Conservation (phyloP, 2,113 vertebrate genomes). For the Odontesthes bonariensis region DNA sequence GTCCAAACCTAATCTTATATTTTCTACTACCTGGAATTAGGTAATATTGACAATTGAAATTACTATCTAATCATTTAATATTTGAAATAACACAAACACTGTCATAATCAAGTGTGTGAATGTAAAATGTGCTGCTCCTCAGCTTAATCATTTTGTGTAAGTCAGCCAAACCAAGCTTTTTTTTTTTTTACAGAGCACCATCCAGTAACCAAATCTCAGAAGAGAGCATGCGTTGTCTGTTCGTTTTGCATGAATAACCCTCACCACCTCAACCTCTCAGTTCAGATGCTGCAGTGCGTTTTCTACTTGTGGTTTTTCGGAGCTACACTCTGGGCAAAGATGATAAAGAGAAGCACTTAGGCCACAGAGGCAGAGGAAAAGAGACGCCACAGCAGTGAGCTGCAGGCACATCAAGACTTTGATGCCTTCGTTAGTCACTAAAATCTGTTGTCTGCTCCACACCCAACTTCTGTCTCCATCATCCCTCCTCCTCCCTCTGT, state of each 20-base stretch:
- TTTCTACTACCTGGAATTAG: too few relatives aligned
- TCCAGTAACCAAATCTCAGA: neutral
- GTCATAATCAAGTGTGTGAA: too few relatives aligned
- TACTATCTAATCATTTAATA: too few relatives aligned
- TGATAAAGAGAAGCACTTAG: neutral
- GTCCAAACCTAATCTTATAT: too few relatives aligned
- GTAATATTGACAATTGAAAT: too few relatives aligned
- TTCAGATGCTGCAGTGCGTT: neutral
- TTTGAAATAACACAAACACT: too few relatives aligned
- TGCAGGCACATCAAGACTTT: neutral
- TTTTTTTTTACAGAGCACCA: too few relatives aligned
- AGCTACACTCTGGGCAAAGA: neutral
- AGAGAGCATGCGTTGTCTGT: neutral
- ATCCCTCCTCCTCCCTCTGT: neutral
- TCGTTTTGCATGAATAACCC: neutral
- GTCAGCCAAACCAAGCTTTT: too few relatives aligned
- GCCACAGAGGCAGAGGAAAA: neutral
- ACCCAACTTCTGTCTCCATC: neutral
- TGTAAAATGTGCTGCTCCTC: too few relatives aligned
- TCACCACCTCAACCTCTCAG: neutral
- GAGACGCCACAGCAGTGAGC: slow-evolving; percentile 1
- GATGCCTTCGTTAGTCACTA: slow-evolving; percentile 21
- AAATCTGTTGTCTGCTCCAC: slow-evolving; percentile 9
- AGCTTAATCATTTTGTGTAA: too few relatives aligned
- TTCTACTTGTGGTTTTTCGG: neutral